Conservation (phyloP, 2,113 vertebrate species). For the Xenotilapia leptura region DNA sequence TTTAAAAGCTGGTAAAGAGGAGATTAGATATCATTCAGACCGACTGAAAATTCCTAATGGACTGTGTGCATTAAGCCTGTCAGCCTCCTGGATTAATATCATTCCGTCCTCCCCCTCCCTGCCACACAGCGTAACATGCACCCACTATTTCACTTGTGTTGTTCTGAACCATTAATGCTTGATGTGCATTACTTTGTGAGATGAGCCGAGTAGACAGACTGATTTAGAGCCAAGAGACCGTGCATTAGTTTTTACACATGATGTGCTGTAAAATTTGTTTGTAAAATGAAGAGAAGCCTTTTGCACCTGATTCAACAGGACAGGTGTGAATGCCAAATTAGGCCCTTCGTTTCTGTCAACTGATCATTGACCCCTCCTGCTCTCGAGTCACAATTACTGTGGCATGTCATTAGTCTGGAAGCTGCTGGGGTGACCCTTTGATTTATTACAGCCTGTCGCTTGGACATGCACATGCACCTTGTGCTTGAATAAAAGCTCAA, state of each 20-base stretch:
- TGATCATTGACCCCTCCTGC: constrained; percentile 31
- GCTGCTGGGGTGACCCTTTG: constrained; percentile 52
- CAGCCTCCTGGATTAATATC: constrained; percentile 39
- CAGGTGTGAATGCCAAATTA: constrained; percentile 54
- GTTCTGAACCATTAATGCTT: constrained; percentile 39
- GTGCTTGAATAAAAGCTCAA: constrained; percentile 41
- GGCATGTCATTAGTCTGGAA: constrained; percentile 49
- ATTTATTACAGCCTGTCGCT: constrained; percentile 56
- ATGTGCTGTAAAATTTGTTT: constrained; percentile 29
- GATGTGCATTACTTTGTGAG: constrained; percentile 27
- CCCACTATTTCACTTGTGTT: constrained; percentile 23
- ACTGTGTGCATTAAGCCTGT: constrained; percentile 39
- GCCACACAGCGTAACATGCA: constrained; percentile 24
- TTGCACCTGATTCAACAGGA: constrained; percentile 22
- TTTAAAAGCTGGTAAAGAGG: constrained; percentile 14
- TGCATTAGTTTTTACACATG: constrained; percentile 5
- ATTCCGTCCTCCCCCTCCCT: constrained; percentile 13
- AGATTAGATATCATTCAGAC: constrained; percentile 41
- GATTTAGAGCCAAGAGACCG: neutral
- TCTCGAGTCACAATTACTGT: constrained; percentile 43
- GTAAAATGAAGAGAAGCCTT: neutral
- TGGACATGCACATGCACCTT: constrained; percentile 8
- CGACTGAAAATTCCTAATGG: constrained; percentile 37
- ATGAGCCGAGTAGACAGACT: constrained; percentile 20
- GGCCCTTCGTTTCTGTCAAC: constrained; percentile 39